Percentiles rank a stretch among this genome's conserved stretches.
Evolutionary conservation across 2,113 vertebrate genomes (phyloP).

Genomic region (Phyllopteryx taeniolatus): DNA sequence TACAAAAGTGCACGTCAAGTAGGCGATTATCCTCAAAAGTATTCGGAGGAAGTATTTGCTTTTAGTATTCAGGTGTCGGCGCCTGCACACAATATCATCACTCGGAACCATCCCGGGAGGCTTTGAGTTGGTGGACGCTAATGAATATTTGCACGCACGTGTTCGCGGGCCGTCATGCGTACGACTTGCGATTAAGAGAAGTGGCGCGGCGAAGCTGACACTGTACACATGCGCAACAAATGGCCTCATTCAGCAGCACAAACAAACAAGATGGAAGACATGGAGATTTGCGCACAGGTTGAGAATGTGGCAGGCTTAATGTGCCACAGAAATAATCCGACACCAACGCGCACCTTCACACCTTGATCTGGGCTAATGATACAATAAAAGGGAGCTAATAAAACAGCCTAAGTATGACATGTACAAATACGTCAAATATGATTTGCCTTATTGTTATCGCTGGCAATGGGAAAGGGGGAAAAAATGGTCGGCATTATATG

Average conservation of each 20-base stretch:
- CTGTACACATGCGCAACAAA: conserved; percentile 70
- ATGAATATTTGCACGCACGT: conserved; percentile 56
- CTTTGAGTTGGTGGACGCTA: conserved; percentile 57
- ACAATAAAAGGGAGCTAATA: conserved; percentile 15
- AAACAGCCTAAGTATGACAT: not conserved
- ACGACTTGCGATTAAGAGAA: conserved; percentile 47
- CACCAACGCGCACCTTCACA: conserved; percentile 20
- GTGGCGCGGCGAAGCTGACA: conserved; percentile 50
- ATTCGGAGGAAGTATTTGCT: conserved; percentile 1
- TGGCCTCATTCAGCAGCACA: conserved; percentile 21
- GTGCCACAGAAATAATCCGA: conserved; percentile 9
- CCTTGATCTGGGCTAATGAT: conserved; percentile 19
- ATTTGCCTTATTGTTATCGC: not conserved
- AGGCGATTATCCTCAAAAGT: conserved; percentile 39
- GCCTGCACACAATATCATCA: conserved; percentile 32
- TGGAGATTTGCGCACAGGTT: not conserved
- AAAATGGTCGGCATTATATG: not conserved
- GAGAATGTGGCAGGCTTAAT: conserved; percentile 1
- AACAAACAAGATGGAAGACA: conserved; percentile 6
- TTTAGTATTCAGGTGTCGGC: not conserved
- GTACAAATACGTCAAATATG: conserved; percentile 2
- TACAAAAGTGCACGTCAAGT: not conserved
- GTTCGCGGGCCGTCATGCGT: not conserved
- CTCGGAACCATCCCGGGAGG: conserved; percentile 56
- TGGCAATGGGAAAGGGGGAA: not conserved